These are phyloP conservation scores for Melanotus villosus DNA, from an alignment of 2,888 invertebrate genomes.

Conservation along the genomic window DNA sequence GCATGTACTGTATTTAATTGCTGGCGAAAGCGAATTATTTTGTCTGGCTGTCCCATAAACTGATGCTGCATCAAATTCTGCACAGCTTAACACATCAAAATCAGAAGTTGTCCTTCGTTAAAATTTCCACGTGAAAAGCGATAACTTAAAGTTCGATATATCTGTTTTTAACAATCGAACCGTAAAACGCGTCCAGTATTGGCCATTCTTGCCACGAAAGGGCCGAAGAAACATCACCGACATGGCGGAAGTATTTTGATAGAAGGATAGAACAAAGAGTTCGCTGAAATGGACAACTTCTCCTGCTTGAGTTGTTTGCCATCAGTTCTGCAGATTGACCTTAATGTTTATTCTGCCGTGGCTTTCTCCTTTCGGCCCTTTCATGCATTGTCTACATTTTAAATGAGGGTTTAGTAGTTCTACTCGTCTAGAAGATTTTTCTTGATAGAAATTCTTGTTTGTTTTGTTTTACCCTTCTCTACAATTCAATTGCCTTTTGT, in stretches of 20 bases:
- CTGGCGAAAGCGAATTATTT: constrained; percentile 36
- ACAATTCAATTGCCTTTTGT: background rate
- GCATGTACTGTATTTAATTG: constrained; percentile 32
- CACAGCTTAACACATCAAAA: background rate
- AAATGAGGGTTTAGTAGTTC: constrained; percentile 17
- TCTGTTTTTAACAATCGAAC: constrained; percentile 22
- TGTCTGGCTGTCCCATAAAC: background rate
- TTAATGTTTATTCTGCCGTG: constrained; percentile 42
- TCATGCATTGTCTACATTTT: constrained; percentile 37
- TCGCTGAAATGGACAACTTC: constrained; percentile 44
- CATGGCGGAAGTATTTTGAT: constrained; percentile 46
- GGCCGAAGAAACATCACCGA: constrained; percentile 32
- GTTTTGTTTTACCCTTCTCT: background rate
- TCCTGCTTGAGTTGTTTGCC: constrained; percentile 45
- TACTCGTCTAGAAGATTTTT: background rate
- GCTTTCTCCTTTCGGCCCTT: constrained; percentile 21
- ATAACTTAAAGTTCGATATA: constrained; percentile 9
- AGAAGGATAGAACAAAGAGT: constrained; percentile 45
- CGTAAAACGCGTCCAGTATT: constrained; percentile 29
- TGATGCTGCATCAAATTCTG: background rate
- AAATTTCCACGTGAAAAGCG: background rate
- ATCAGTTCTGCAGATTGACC: constrained; percentile 44
- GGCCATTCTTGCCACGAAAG: constrained; percentile 38
- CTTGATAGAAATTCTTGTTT: background rate
- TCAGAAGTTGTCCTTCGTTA: background rate